A percentile compares a stretch with the other conserved stretches of the same genome.
Evolutionary conservation across 37 sponge, comb jelly and placozoan species (phyloP).

Genomic region (Sycon ciliatum): DNA sequence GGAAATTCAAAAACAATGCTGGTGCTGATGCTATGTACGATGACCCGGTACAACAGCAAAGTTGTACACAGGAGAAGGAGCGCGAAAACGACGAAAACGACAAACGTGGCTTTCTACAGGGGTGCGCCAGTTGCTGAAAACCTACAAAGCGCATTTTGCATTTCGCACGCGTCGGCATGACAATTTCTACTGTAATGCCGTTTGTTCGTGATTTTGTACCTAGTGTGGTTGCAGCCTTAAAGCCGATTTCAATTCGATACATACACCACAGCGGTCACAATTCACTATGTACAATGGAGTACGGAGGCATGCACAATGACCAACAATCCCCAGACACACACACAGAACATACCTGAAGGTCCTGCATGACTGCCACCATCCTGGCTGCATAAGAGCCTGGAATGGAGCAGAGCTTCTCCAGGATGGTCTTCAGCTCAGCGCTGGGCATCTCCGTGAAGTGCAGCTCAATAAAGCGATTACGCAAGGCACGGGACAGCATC

Average conservation of each 20-base stretch:
- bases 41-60: too few relatives aligned
- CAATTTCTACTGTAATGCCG: too few relatives aligned
- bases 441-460: slow-evolving; percentile 91
- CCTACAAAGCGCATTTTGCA: too few relatives aligned
- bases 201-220: too few relatives aligned
- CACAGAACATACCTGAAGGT: slow-evolving; percentile 39
- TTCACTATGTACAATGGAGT: too few relatives aligned
- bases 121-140: too few relatives aligned
- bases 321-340: background rate
- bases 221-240: background rate
- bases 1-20: too few relatives aligned
- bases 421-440: slow-evolving; percentile 65
- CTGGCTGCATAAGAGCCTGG: slow-evolving; percentile 79
- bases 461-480: slow-evolving; percentile 93
- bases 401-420: slow-evolving; percentile 58
- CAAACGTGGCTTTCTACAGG: too few relatives aligned
- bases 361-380: slow-evolving; percentile 85
- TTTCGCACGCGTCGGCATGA: too few relatives aligned
- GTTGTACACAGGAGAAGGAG: too few relatives aligned
- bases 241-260: background rate
- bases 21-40: too few relatives aligned
- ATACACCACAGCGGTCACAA: background rate
- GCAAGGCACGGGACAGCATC: slow-evolving; percentile 86
- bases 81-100: too few relatives aligned
- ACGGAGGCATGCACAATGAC: background rate